These are phyloP conservation scores for Drosophila pseudoananassae DNA, from an alignment of 1,140 invertebrate species.

Conservation along the genomic window DNA sequence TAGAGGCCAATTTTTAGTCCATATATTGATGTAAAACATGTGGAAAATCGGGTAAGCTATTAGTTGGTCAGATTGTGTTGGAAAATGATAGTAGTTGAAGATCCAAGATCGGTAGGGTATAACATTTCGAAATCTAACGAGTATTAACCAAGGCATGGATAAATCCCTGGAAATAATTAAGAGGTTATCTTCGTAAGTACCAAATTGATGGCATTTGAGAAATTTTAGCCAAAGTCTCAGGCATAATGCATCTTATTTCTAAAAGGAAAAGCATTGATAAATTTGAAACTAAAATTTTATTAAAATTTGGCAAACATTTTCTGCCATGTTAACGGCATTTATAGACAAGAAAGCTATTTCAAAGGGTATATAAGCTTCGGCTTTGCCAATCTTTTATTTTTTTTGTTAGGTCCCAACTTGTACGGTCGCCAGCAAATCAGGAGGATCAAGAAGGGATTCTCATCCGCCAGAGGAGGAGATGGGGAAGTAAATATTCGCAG, in stretches of 20 bases:
- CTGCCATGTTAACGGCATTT: too few relatives aligned
- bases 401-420: constrained; percentile 44
- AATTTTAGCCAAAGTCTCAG: too few relatives aligned
- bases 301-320: too few relatives aligned
- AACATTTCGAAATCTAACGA: not conserved
- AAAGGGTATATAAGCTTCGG: not conserved
- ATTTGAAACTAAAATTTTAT: too few relatives aligned
- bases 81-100: not conserved
- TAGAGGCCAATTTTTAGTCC: not conserved
- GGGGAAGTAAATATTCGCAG: constrained; percentile 22
- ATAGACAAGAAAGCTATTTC: too few relatives aligned
- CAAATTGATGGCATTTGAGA: too few relatives aligned
- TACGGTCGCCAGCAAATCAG: constrained; percentile 11
- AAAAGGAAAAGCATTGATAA: too few relatives aligned
- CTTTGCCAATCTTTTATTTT: not conserved
- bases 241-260: too few relatives aligned
- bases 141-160: not conserved
- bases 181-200: too few relatives aligned
- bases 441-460: not conserved
- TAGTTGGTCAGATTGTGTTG: not conserved
- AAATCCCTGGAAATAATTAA: not conserved
- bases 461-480: constrained; percentile 1
- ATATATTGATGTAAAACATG: not conserved
- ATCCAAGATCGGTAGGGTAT: not conserved
- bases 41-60: not conserved